Evolutionary conservation across 2,888 invertebrate species (phyloP).

Genomic region (Tridacna gigas): DNA sequence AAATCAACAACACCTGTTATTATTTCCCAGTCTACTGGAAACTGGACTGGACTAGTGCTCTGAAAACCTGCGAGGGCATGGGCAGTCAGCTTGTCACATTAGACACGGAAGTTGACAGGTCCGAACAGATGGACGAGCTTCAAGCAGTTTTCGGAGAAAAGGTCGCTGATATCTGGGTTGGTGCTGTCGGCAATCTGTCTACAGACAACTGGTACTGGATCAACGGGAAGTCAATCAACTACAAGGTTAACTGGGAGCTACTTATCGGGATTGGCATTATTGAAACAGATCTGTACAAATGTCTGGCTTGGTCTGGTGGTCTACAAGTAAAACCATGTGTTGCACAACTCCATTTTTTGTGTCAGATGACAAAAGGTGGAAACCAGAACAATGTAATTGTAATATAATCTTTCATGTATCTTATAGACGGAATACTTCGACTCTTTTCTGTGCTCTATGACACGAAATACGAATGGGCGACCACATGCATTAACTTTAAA

Average conservation of each 20-base stretch:
- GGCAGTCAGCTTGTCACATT: neutral
- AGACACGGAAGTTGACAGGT: neutral
- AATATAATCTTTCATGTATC: too few relatives aligned
- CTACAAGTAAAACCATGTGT: too few relatives aligned
- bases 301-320: too few relatives aligned
- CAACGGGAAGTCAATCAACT: neutral
- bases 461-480: too few relatives aligned
- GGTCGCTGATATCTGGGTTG: neutral
- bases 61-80: neutral
- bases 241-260: neutral
- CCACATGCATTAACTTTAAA: too few relatives aligned
- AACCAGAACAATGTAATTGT: too few relatives aligned
- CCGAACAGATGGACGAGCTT: neutral
- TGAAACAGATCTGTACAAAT: too few relatives aligned
- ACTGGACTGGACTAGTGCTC: neutral
- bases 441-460: too few relatives aligned
- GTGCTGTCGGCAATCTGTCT: neutral
- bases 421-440: too few relatives aligned
- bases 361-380: too few relatives aligned
- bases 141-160: neutral
- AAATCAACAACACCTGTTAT: neutral
- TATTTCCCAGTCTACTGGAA: neutral
- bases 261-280: neutral
- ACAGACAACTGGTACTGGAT: neutral
- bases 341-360: too few relatives aligned